Conservation (phyloP, 1,140 invertebrate genomes). For the Ladona fulva region DNA sequence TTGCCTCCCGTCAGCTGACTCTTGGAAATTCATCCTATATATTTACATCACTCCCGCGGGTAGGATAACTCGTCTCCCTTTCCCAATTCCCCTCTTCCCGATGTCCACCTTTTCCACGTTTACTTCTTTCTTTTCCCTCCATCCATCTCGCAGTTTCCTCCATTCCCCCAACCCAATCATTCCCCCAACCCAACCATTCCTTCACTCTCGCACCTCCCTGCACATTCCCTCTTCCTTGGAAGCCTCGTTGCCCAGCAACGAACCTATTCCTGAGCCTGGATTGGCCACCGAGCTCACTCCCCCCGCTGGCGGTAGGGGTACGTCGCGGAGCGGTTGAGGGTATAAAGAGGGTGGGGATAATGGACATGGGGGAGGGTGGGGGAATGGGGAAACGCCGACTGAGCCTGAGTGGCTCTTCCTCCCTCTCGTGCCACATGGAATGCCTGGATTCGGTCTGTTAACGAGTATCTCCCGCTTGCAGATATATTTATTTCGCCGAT, state of each 20-base stretch:
- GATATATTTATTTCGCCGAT: background rate
- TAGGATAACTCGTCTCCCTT: no score
- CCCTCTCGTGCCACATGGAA: background rate
- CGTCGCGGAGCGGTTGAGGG: no score
- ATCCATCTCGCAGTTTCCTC: background rate
- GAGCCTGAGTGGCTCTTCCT: background rate
- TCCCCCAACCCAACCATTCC: background rate
- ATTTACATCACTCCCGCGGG: no score
- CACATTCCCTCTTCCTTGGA: background rate
- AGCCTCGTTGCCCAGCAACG: background rate
- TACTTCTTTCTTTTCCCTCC: background rate
- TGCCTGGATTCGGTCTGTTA: conserved; percentile 13
- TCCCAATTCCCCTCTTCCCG: no score
- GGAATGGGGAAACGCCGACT: conserved; percentile 31
- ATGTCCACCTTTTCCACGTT: background rate
- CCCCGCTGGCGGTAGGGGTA: conserved; percentile 25
- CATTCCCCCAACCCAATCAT: background rate
- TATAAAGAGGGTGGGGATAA: conserved; percentile 16
- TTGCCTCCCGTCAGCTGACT: no score
- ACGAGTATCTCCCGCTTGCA: background rate
- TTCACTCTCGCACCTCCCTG: background rate
- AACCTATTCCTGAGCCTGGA: background rate
- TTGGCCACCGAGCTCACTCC: conserved; percentile 32
- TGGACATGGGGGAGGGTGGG: conserved; percentile 21
- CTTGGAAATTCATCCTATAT: no score